phyloP scores from a whole-genome alignment of 2,113 vertebrate species.

The Grammomys surdaster region DNA sequence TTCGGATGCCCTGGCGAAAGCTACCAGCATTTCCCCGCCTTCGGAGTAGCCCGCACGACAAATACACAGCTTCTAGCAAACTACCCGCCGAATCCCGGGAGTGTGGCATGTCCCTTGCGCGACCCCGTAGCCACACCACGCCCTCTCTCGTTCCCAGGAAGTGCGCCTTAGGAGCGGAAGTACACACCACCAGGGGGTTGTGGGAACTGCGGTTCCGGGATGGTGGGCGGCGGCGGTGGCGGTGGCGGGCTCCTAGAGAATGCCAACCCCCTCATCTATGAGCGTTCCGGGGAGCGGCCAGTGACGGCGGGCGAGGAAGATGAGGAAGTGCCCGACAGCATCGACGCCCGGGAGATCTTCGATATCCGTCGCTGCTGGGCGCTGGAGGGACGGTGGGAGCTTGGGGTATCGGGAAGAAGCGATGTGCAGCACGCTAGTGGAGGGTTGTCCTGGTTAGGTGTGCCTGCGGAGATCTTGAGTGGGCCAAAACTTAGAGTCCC shows the following conservation, averaged over 20 bases:
- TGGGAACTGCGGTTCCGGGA: background rate
- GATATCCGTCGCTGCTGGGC: constrained; percentile 88
- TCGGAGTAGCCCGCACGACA: accelerated
- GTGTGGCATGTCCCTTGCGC: background rate
- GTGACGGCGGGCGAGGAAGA: constrained; percentile 90
- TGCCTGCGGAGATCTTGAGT: background rate
- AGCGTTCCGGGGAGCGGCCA: constrained; percentile 89
- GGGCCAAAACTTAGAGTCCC: background rate
- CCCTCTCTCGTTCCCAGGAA: constrained; percentile 60
- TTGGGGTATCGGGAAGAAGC: background rate
- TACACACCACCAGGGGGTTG: accelerated
- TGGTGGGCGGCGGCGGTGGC: constrained; percentile 78
- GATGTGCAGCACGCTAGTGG: background rate
- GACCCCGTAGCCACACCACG: constrained; percentile 41
- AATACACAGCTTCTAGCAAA: accelerated
- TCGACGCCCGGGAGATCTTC: constrained; percentile 92
- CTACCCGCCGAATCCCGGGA: accelerated
- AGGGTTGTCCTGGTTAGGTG: background rate
- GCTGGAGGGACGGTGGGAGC: background rate
- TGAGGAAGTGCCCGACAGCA: constrained; percentile 88
- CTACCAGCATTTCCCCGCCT: accelerated
- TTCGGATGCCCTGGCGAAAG: background rate
- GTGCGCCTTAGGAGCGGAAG: constrained; percentile 3
- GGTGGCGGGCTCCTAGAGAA: constrained; percentile 87
- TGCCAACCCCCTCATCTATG: constrained; percentile 91